phyloP scores from a whole-genome alignment of 2,888 invertebrate genomes.

The Xanthia icteritia region DNA sequence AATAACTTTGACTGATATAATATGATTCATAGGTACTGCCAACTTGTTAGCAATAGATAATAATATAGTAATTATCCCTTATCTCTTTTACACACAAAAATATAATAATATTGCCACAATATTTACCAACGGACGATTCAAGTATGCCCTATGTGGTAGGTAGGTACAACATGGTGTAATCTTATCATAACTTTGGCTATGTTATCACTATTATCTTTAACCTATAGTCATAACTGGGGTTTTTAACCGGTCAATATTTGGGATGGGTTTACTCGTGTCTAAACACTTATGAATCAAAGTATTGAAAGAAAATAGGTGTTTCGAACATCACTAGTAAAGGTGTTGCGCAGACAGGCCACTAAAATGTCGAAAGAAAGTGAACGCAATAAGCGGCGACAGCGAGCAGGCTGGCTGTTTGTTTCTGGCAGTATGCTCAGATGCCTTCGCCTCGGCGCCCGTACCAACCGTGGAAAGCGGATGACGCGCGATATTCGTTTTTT shows the following conservation, averaged over 20 bases:
- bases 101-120: neutral
- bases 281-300: neutral
- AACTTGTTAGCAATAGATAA: neutral
- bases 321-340: slow-evolving; percentile 64
- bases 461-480: slow-evolving; percentile 51
- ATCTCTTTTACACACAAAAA: neutral
- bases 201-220: slow-evolving; percentile 34
- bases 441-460: slow-evolving; percentile 69
- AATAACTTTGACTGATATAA: neutral
- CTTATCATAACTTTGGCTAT: slow-evolving; percentile 50
- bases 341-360: slow-evolving; percentile 80
- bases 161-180: slow-evolving; percentile 35
- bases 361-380: slow-evolving; percentile 90
- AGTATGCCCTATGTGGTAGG: slow-evolving; percentile 6
- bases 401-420: slow-evolving; percentile 62
- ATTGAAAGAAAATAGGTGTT: slow-evolving; percentile 30
- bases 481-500: slow-evolving; percentile 68
- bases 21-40: neutral
- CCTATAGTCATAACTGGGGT: slow-evolving; percentile 14
- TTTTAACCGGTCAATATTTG: slow-evolving; percentile 7
- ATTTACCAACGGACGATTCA: neutral
- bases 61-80: neutral
- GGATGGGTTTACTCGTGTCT: neutral
- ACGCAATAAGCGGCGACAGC: slow-evolving; percentile 74
- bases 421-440: slow-evolving; percentile 73